Conservation (phyloP, 2,888 invertebrate genomes). For the Brenthis hecate region DNA sequence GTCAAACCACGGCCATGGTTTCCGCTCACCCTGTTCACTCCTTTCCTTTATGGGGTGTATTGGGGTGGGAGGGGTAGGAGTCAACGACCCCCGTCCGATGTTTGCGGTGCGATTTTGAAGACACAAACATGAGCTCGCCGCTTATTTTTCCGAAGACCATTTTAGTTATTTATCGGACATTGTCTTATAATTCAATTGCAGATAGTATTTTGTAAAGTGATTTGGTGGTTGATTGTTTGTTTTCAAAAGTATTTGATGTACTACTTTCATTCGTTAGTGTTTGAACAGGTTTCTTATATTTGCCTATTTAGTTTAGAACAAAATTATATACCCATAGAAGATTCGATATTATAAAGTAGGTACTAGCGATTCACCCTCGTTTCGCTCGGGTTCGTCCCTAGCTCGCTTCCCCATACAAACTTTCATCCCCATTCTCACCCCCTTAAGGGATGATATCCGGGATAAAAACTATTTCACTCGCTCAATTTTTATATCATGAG, state of each 20-base stretch:
- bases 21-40: constrained; percentile 56
- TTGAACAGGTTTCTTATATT: too few species aligned
- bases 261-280: background rate
- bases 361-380: too few species aligned
- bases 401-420: too few species aligned
- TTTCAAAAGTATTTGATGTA: constrained; percentile 6
- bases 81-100: constrained; percentile 69
- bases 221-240: constrained; percentile 45
- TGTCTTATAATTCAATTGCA: constrained; percentile 41
- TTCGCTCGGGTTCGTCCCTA: too few species aligned
- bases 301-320: too few species aligned
- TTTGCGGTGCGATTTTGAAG: constrained; percentile 76
- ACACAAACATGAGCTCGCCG: constrained; percentile 70
- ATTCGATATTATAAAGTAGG: too few species aligned
- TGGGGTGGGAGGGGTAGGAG: constrained; percentile 57
- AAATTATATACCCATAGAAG: too few species aligned
- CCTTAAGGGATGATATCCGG: too few species aligned
- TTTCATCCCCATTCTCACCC: too few species aligned
- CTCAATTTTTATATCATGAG: too few species aligned
- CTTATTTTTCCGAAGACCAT: constrained; percentile 63
- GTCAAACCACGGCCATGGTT: constrained; percentile 77
- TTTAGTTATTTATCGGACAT: constrained; percentile 59
- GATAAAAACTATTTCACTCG: too few species aligned
- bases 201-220: constrained; percentile 30
- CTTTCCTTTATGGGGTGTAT: constrained; percentile 42